Evolutionary conservation across 2,888 invertebrate species (phyloP).

Genomic region (Hipparchia sbordonii): DNA sequence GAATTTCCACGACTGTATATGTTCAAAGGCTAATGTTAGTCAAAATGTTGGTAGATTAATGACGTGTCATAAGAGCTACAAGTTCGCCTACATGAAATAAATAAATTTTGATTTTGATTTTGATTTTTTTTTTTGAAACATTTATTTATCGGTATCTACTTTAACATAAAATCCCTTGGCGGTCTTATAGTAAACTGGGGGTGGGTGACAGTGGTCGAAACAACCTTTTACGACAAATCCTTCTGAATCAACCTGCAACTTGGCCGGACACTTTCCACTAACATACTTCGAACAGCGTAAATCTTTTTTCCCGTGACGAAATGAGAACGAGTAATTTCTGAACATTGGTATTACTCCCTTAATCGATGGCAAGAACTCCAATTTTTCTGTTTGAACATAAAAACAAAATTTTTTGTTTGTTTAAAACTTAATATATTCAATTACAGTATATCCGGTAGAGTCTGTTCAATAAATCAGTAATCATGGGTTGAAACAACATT

Average conservation of each 20-base stretch:
- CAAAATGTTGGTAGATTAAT: too few species aligned
- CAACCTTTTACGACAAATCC: conserved; percentile 31
- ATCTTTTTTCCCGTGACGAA: conserved; percentile 29
- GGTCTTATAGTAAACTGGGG: conserved; percentile 35
- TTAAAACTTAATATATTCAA: too few species aligned
- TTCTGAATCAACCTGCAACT: conserved; percentile 39
- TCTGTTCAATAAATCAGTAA: too few species aligned
- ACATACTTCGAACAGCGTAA: conserved; percentile 44
- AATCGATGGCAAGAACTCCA: neutral
- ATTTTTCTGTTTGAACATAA: conserved; percentile 8
- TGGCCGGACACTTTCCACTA: conserved; percentile 40
- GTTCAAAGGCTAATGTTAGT: too few species aligned
- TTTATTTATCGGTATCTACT: neutral
- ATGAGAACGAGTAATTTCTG: conserved; percentile 6
- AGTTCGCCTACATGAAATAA: too few species aligned
- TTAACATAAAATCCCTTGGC: conserved; percentile 32
- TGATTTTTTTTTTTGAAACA: too few species aligned
- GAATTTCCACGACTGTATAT: too few species aligned
- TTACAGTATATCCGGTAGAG: too few species aligned
- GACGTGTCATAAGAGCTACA: too few species aligned
- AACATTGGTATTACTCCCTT: neutral
- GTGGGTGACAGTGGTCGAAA: conserved; percentile 41
- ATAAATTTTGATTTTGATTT: too few species aligned
- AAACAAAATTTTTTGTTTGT: neutral
- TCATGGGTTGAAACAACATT: too few species aligned